phyloP scores from a whole-genome alignment of 2,113 vertebrate species.

The Urocolius indicus region DNA sequence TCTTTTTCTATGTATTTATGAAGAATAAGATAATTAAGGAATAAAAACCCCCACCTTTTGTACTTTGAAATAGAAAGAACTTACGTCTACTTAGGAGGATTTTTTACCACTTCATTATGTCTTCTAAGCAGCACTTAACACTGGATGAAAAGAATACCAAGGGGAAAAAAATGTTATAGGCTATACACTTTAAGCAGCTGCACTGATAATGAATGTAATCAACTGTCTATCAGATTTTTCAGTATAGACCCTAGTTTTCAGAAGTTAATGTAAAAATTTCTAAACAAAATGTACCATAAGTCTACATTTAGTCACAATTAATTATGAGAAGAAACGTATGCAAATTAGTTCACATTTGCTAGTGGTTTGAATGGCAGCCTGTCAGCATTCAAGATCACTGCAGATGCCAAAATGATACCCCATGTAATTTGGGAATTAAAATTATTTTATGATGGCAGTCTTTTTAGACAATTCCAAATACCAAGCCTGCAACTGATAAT shows the following conservation, averaged over 20 bases:
- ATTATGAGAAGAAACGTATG: constrained; percentile 48
- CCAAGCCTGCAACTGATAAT: not conserved
- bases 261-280: constrained; percentile 55
- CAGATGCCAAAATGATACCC: not conserved
- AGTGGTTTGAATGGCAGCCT: constrained; percentile 31
- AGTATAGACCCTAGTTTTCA: constrained; percentile 25
- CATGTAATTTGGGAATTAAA: not conserved
- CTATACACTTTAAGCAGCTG: constrained; percentile 44
- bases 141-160: constrained; percentile 3
- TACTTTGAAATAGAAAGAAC: constrained; percentile 29
- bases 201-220: constrained; percentile 34
- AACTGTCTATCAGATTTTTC: constrained; percentile 47
- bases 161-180: not conserved
- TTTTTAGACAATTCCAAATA: not conserved
- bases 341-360: constrained; percentile 31
- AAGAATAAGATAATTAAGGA: not conserved
- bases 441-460: not conserved
- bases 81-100: not conserved
- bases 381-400: constrained; percentile 13
- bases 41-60: not conserved
- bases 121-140: constrained; percentile 28
- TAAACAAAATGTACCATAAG: constrained; percentile 54
- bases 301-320: constrained; percentile 65
- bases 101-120: constrained; percentile 20
- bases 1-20: not conserved